A percentile compares a stretch with the other conserved stretches of the same genome.
phyloP scores from a whole-genome alignment of 1,140 invertebrate genomes.

The Probaryconus sp. region DNA sequence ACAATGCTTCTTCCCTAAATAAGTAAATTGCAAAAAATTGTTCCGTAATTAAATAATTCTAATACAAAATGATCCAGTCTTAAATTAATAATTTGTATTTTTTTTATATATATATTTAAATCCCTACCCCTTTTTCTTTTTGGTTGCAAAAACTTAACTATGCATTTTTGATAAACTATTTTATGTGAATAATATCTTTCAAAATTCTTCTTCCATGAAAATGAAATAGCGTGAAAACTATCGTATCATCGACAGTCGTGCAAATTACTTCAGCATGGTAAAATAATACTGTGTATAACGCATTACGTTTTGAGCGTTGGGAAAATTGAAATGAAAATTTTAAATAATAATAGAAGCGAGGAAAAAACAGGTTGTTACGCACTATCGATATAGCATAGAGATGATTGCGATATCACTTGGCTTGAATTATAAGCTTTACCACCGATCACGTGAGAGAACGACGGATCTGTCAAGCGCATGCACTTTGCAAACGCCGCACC shows the following conservation, averaged over 20 bases:
- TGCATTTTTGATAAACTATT: too few relatives aligned
- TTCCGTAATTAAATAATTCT: too few relatives aligned
- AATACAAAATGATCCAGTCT: too few relatives aligned
- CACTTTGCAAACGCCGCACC: constrained; percentile 47
- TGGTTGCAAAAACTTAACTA: constrained; percentile 1
- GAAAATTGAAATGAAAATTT: constrained; percentile 52
- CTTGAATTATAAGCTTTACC: constrained; percentile 66
- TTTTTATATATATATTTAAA: not conserved
- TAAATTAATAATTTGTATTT: constrained; percentile 6
- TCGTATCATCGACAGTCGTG: constrained; percentile 41
- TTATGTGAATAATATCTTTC: constrained; percentile 27
- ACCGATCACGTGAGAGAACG: constrained; percentile 62
- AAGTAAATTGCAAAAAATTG: too few relatives aligned
- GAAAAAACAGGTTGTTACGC: constrained; percentile 45
- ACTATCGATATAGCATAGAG: constrained; percentile 44
- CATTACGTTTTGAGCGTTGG: constrained; percentile 22
- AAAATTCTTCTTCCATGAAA: constrained; percentile 6
- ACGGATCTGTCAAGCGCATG: constrained; percentile 68
- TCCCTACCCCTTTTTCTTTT: not conserved
- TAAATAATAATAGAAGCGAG: constrained; percentile 49
- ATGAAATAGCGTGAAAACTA: constrained; percentile 23
- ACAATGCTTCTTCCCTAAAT: too few relatives aligned
- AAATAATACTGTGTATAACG: constrained; percentile 3
- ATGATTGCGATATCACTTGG: constrained; percentile 59
- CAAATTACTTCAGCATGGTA: constrained; percentile 19